These are phyloP conservation scores for Camponotus fellah DNA, from an alignment of 2,888 invertebrate genomes.

Conservation along the genomic window DNA sequence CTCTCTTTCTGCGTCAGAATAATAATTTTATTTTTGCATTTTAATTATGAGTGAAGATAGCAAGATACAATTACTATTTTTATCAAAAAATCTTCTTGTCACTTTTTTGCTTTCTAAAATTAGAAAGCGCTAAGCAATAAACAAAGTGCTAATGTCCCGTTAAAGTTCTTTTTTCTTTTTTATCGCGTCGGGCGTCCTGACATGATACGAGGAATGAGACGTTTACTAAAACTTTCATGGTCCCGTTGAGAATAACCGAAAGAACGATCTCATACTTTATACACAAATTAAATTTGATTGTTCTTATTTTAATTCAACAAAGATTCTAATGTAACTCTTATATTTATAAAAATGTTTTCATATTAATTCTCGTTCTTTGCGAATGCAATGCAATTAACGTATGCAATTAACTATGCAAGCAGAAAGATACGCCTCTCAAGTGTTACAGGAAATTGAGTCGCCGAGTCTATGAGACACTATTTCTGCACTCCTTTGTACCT, in stretches of 20 bases:
- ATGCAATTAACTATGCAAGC: constrained; percentile 5
- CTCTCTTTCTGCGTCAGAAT: neutral
- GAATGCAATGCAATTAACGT: neutral
- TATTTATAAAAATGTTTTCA: neutral
- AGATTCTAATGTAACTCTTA: neutral
- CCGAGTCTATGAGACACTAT: neutral
- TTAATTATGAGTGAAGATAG: neutral
- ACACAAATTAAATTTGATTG: neutral
- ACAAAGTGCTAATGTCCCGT: constrained; percentile 32
- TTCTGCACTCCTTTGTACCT: neutral
- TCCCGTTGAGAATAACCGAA: neutral
- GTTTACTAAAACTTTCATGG: constrained; percentile 12
- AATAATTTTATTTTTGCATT: neutral
- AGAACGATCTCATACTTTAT: neutral
- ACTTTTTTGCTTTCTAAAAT: neutral
- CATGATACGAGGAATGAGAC: constrained; percentile 23
- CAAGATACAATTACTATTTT: neutral
- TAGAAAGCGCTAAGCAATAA: constrained; percentile 5
- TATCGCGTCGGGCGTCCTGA: neutral
- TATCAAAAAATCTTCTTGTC: constrained; percentile 15
- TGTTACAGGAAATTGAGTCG: neutral
- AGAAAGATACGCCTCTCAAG: neutral
- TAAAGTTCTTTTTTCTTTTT: neutral
- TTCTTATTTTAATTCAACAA: neutral
- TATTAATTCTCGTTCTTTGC: neutral